Evolutionary conservation across 1,140 invertebrate species (phyloP), one percentile per base, ranked within the genome.

Genomic region (Dendrolimus punctatus): DNA sequence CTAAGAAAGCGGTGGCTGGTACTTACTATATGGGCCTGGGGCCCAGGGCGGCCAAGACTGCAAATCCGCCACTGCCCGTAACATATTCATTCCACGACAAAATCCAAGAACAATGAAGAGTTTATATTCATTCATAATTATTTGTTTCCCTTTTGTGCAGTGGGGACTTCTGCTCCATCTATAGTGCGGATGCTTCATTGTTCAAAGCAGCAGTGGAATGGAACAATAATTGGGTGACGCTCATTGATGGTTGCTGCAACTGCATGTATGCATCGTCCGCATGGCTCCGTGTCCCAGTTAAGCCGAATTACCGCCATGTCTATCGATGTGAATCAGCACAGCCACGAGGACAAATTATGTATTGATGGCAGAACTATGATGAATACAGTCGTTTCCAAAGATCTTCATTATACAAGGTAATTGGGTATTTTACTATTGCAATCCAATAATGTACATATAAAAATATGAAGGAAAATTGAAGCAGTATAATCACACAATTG

Each of bases 231-330:
- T 76, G 71, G 73, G 60, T 68, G 9, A 68, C 71, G 6, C 49
- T 76, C 6, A 58, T 76, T 8, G 68, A 73, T n/a, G 59, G 70
- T 42, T 76, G 45, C 46, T 76, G 6, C 73, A 76, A 49, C 45
- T 76, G 0, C 65, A 71, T 45, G 46, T 51, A 6, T 47, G 5
- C 57, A 52, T 9, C 58, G 60, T 2, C 9, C 41, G 1, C 51
- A 67, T 8, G 49, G 43, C 6, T 57, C 42, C 8, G 47, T 68
- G n/a, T 64, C 61, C 1, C 23, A 56, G 36, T 57, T 60, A 5
- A 47, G 23, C 1, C 41, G 45, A 1, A 65, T 71, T 5, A 50
- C 58, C 49, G 61, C 9, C 38, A 40, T 72, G 23, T 38, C 9
- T 40, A 65, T 72, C 10, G 49, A 72, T 51, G 44, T 64, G 5